Base-by-base conservation (phyloP, 2,888 invertebrate genomes). In the Plebejus argus region DNA sequence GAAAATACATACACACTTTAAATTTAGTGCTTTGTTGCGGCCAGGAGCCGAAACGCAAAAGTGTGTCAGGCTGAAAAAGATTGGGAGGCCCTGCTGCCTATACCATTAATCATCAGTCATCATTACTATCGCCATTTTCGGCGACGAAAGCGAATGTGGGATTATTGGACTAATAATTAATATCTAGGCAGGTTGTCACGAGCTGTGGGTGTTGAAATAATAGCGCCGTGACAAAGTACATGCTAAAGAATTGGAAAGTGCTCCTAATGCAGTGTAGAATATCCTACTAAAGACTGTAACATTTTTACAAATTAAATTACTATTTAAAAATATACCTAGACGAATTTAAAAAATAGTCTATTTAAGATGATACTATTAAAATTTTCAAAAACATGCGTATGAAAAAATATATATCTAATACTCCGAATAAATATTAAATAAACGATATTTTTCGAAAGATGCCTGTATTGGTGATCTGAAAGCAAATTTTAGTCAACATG, bases 21-120 rank as follows among this genome's bases (percentile, higher is more conserved):
- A 35, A 8, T 35, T 7, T 35, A 35, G 35, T 8, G 8, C 8
- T 10, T 39, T 39, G 39, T 39, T 8, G 39, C 10, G 39, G 8
- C 2, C 4, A 49, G 49, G 15, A 15, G 49, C 49, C 15, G 15
- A 49, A 49, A 49, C 49, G 4, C 15, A 12, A 49, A 53, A 53
- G 18, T 53, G 53, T 53, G 53, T 53, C 18, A 53, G 53, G 53
- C 53, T 53, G 15, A 18, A 15, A 18, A 53, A 53, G 18, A 53
- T 53, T 53, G 53, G 1, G 53, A 53, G 18, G 15, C 53, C 53
- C 53, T 53, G 53, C 53, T 18, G 53, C 53, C 53, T 4, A 18
- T 18, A 94, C 93, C 93, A 93, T 94, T 94, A 93, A 92, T 93
- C 94, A 93, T 93, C 89, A 89, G 90, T 92, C 94, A 93, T 93